Evolutionary conservation across 2,113 vertebrate species (phyloP).

Genomic region (Entomyzon cyanotis): DNA sequence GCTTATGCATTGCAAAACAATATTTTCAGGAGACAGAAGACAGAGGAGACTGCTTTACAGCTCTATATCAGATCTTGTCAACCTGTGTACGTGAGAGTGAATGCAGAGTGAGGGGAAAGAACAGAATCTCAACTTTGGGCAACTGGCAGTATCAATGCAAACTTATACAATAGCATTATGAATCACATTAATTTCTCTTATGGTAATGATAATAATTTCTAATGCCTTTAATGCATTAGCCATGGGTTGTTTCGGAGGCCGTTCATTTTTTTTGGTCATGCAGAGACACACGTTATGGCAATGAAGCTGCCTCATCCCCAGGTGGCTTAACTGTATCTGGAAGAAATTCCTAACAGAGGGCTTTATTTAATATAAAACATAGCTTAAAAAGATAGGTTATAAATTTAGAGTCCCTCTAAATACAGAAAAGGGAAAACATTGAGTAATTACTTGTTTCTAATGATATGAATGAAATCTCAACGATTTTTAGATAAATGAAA

Average conservation of each 20-base stretch:
- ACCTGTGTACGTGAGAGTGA: not conserved
- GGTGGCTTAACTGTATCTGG: not conserved
- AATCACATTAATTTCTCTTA: not conserved
- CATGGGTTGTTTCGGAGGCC: not conserved
- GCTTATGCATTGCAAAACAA: not conserved
- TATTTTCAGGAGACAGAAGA: not conserved
- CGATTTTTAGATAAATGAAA: not conserved
- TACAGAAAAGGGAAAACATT: not conserved
- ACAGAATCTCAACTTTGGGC: not conserved
- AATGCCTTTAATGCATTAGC: not conserved
- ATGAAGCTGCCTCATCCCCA: not conserved
- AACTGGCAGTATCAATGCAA: not conserved
- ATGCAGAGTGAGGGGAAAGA: not conserved
- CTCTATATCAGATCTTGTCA: not conserved
- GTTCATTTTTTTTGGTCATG: not conserved
- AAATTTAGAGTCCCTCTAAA: not conserved
- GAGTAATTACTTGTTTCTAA: not conserved
- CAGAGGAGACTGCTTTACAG: not conserved
- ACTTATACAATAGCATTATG: not conserved
- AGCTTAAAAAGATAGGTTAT: not conserved
- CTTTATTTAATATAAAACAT: not conserved
- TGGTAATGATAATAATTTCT: not conserved
- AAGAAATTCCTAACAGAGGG: not conserved
- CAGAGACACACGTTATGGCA: not conserved
- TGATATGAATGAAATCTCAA: not conserved